Conservation (phyloP, 2,113 vertebrate genomes). For the Isichthys henryi region DNA sequence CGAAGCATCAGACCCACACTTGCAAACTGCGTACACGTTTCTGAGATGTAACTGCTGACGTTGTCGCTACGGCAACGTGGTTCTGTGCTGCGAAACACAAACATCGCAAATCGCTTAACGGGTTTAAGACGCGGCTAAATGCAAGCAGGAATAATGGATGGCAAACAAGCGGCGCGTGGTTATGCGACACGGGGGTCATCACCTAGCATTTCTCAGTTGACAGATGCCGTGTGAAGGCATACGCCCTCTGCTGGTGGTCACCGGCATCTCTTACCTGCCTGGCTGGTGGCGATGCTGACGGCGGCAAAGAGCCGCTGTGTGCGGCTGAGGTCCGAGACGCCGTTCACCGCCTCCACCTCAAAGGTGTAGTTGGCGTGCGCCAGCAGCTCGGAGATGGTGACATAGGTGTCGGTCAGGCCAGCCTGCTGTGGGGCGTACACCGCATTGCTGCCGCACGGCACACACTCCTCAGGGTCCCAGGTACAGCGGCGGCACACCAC, state of each 20-base stretch:
- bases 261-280: slow-evolving; percentile 79
- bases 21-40: slow-evolving; percentile 14
- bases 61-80: slow-evolving; percentile 9
- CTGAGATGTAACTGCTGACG: slow-evolving; percentile 9
- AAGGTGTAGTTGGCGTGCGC: slow-evolving; percentile 97
- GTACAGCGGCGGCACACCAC: slow-evolving; percentile 87
- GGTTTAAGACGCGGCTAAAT: slow-evolving; percentile 25
- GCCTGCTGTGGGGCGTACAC: slow-evolving; percentile 85
- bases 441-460: slow-evolving; percentile 85
- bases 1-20: slow-evolving; percentile 36
- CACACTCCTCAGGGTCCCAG: slow-evolving; percentile 93
- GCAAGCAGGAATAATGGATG: neutral
- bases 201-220: neutral
- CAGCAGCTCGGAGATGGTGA: slow-evolving; percentile 86
- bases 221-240: neutral
- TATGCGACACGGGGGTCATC: neutral
- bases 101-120: slow-evolving; percentile 26
- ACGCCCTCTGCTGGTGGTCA: neutral
- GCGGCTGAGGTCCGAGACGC: slow-evolving; percentile 90
- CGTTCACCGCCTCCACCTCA: slow-evolving; percentile 97
- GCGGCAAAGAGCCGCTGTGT: slow-evolving; percentile 95
- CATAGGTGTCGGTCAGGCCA: slow-evolving; percentile 85
- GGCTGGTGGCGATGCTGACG: slow-evolving; percentile 90
- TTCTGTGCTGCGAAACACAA: neutral
- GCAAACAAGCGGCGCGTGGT: neutral